Evolutionary conservation across 2,797 vertebrate species (phyloP).

Genomic region (Lagorchestes hirsutus): DNA sequence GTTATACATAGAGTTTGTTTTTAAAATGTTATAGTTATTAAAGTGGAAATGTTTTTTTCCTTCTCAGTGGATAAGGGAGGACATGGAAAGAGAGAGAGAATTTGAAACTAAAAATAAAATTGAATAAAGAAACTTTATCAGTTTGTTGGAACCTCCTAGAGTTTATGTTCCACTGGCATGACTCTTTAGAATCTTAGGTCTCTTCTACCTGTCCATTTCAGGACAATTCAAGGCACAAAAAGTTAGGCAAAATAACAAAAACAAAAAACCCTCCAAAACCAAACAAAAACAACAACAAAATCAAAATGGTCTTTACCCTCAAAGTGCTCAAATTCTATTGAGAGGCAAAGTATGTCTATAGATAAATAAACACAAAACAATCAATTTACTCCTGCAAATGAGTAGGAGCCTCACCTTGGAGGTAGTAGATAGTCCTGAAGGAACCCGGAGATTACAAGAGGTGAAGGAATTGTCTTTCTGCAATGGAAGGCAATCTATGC

Average conservation of each 20-base stretch:
- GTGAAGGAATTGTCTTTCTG: not conserved
- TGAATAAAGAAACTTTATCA: not conserved
- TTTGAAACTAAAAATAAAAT: not conserved
- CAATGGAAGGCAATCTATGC: not conserved
- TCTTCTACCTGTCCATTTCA: not conserved
- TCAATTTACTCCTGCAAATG: not conserved
- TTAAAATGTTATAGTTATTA: not conserved
- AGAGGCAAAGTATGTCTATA: not conserved
- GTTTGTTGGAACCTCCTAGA: not conserved
- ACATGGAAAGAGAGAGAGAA: not conserved
- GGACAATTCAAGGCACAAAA: not conserved
- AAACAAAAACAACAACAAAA: not conserved
- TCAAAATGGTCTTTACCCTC: not conserved
- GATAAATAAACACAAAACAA: not conserved
- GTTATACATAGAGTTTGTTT: not conserved
- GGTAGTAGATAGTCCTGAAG: not conserved
- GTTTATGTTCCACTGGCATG: not conserved
- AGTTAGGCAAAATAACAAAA: not conserved
- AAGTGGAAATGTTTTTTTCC: not conserved
- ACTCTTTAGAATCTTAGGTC: not conserved
- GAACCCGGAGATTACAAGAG: not conserved
- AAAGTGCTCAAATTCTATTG: not conserved
- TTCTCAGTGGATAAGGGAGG: not conserved
- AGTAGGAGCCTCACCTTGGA: not conserved
- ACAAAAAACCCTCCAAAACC: not conserved